These are phyloP conservation scores for Hemicrepidius hirtus DNA, from an alignment of 2,888 invertebrate species.

Conservation along the genomic window DNA sequence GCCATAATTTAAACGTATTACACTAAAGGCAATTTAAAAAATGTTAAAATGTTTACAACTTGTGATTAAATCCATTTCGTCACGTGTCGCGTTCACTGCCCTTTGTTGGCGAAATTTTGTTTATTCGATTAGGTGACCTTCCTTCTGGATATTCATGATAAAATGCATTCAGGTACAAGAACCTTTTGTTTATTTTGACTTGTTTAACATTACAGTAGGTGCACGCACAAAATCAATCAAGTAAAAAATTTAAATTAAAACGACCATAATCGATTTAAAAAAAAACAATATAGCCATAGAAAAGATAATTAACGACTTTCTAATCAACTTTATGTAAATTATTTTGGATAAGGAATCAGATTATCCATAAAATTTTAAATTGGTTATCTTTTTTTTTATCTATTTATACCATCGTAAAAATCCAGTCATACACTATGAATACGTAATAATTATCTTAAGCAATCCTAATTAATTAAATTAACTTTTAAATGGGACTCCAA, in stretches of 20 bases:
- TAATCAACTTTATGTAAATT: neutral
- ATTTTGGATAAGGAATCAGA: neutral
- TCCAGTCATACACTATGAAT: constrained; percentile 16
- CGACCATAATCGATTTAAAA: too few species aligned
- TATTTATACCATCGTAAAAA: constrained; percentile 19
- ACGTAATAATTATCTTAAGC: constrained; percentile 23
- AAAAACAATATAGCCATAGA: too few species aligned
- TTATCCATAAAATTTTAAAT: neutral
- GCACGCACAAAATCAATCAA: too few species aligned
- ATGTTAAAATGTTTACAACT: constrained; percentile 6
- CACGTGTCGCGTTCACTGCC: constrained; percentile 23
- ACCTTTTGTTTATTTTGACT: neutral
- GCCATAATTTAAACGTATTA: constrained; percentile 8
- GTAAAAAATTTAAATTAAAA: too few species aligned
- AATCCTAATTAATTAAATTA: constrained; percentile 32
- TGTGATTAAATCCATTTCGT: constrained; percentile 6
- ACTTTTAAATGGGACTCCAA: constrained; percentile 24
- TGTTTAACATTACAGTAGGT: too few species aligned
- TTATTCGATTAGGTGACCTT: constrained; percentile 29
- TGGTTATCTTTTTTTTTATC: neutral
- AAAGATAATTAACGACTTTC: neutral
- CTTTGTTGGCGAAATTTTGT: constrained; percentile 19
- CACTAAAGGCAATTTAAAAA: neutral
- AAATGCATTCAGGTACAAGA: constrained; percentile 3
- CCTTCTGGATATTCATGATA: constrained; percentile 20